Evolutionary conservation across 2,888 invertebrate genomes (phyloP).

Genomic region (Dicranocentrus wangi): DNA sequence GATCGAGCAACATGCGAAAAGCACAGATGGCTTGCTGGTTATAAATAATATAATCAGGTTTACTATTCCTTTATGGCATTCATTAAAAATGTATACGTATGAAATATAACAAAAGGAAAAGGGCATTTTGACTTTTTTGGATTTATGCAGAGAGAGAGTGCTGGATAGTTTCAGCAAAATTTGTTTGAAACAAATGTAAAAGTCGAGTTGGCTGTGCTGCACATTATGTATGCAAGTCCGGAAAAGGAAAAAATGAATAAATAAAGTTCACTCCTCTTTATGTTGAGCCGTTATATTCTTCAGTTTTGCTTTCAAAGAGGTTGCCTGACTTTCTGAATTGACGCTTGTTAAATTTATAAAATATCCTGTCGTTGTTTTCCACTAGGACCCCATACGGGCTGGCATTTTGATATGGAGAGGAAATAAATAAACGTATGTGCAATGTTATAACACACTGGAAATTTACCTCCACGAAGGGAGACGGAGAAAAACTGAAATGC

Average conservation of each 20-base stretch:
- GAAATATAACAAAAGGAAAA: not conserved
- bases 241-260: too few species aligned
- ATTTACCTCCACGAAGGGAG: too few species aligned
- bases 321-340: slow-evolving; percentile 4
- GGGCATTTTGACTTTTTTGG: not conserved
- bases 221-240: too few species aligned
- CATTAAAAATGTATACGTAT: not conserved
- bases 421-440: too few species aligned
- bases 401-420: not conserved
- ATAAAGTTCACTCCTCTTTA: too few species aligned
- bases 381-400: not conserved
- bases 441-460: too few species aligned
- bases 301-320: slow-evolving; percentile 8
- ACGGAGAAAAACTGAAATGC: too few species aligned
- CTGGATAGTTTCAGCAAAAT: too few species aligned
- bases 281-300: too few species aligned
- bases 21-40: slow-evolving; percentile 37
- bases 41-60: slow-evolving; percentile 12
- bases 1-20: slow-evolving; percentile 21
- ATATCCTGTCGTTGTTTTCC: not conserved
- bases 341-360: slow-evolving; percentile 1
- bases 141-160: too few species aligned
- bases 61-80: not conserved
- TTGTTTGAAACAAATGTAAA: too few species aligned
- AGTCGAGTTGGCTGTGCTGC: too few species aligned